Evolutionary conservation across 2,797 vertebrate genomes (phyloP), one percentile per base, ranked within the genome.

Genomic region (Cyprinodon diabolis): DNA sequence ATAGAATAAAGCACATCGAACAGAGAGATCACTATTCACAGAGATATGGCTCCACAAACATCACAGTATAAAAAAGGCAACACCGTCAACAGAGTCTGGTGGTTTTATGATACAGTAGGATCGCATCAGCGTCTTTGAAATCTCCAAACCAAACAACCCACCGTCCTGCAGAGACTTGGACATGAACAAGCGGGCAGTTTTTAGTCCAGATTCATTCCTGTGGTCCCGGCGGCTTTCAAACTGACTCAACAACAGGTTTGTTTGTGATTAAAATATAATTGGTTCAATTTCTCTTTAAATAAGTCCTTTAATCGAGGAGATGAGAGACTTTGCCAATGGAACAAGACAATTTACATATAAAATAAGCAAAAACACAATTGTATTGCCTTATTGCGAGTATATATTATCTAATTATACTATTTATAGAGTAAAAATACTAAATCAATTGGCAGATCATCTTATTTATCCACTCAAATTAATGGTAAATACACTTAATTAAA

Each of bases 51-150:
- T 87, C 81, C 78, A 76, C 74, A 87, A 82, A 85, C 82, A 87
- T 91, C 89, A 87, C 90, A 91, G 89, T 85, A 83, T 86, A 78
- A 82, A 82, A 65, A 57, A 25, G n/a, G 75, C 45, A 75, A 56
- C 21, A 72, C 30, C 30, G 30, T 30, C 30, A 30, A 30, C 30
- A 30, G 19, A 45, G 60, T 63, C 37, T 21, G 60, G 60, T 40
- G 40, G 60, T 45, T 63, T n/a, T 77, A 57, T 60, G 62, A 82
- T 85, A 81, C 83, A 87, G 84, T 81, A 80, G 88, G 83, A 84
- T 74, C 52, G 11, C 79, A 71, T 52, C 63, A 30, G 67, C 49
- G 21, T 66, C 82, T 73, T 66, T 43, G 76, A 45, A 19, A 0
- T 19, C 40, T 62, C 35, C 58, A 62, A n/a, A n/a, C 1, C 8